Evolutionary conservation across 2,888 invertebrate species (phyloP), one percentile per base, ranked within the genome.

Genomic region (Dexiosoma caninum): DNA sequence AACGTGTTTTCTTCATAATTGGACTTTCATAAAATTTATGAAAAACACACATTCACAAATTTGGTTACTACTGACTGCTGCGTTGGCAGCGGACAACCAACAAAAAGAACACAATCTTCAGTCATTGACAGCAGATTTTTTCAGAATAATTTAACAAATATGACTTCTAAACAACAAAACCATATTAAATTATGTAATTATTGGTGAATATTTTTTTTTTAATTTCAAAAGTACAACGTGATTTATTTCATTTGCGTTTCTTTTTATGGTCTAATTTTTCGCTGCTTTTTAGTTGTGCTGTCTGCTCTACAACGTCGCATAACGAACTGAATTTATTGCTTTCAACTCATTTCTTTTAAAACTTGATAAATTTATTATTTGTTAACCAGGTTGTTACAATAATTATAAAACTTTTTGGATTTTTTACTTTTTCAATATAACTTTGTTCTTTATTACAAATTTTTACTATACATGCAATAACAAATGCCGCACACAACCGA

Each of bases 1-100:
- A 83, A 83, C 83, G 83, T 83, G 83, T 83, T 83, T 79, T 74
- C 74, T 62, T 72, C 81, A 78, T 82, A 81, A 81, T 82, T 81
- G 78, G 74, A 80, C 82, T 82, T 83, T 81, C 71, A 72, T 82
- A 42, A 74, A 67, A 69, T 64, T 19, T 60, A 46, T n/a, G 27
- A 19, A 53, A 69, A 40, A 70, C 49, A 77, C 30, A 55, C 70
- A 46, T 32, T 59, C 44, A 55, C 14, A 64, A 32, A 53, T n/a
- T 62, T 67, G 67, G 55, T 69, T 81, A 72, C 40, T 57, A 69
- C 62, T 40, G 72, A 72, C 81, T 77, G 81, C 81, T 44, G 46
- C 67, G 81, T 72, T 81, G 72, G 69, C 72, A 69, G 77, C 76
- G 60, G 32, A 49, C 30, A 62, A 46, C 57, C 53, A 70, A 70